Conservation (phyloP, 2,797 vertebrate species). For the Sebastes reedi region DNA sequence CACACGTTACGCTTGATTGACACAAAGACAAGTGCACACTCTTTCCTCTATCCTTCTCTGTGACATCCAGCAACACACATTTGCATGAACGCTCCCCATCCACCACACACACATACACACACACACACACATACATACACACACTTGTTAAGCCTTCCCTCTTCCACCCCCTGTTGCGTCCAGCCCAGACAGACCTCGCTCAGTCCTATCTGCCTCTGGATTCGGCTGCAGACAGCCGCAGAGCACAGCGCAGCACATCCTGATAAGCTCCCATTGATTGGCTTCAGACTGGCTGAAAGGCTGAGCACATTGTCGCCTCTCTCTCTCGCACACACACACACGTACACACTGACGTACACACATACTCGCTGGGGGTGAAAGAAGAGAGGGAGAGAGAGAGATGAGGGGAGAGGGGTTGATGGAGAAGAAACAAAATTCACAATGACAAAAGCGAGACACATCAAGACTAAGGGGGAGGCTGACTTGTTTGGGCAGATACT, state of each 20-base stretch:
- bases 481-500: slow-evolving; percentile 35
- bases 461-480: slow-evolving; percentile 31
- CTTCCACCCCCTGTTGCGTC: slow-evolving; percentile 55
- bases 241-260: slow-evolving; percentile 57
- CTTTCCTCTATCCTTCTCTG: not conserved
- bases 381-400: slow-evolving; percentile 3
- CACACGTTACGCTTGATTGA: slow-evolving; percentile 23
- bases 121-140: not conserved
- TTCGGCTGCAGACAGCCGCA: slow-evolving; percentile 54
- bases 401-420: slow-evolving; percentile 25
- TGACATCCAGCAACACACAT: slow-evolving; percentile 23
- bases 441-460: slow-evolving; percentile 52
- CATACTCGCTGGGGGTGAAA: not conserved
- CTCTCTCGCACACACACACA: slow-evolving; percentile 6
- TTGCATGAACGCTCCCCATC: slow-evolving; percentile 15
- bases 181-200: slow-evolving; percentile 54
- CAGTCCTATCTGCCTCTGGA: slow-evolving; percentile 60
- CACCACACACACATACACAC: slow-evolving; percentile 36
- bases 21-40: slow-evolving; percentile 13
- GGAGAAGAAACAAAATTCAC: slow-evolving; percentile 56
- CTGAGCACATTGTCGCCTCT: slow-evolving; percentile 60
- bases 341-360: not conserved
- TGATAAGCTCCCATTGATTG: slow-evolving; percentile 75
- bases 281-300: slow-evolving; percentile 68
- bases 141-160: slow-evolving; percentile 51